Conservation (phyloP, 1,140 invertebrate species). For the Caenorhabditis remanei region DNA sequence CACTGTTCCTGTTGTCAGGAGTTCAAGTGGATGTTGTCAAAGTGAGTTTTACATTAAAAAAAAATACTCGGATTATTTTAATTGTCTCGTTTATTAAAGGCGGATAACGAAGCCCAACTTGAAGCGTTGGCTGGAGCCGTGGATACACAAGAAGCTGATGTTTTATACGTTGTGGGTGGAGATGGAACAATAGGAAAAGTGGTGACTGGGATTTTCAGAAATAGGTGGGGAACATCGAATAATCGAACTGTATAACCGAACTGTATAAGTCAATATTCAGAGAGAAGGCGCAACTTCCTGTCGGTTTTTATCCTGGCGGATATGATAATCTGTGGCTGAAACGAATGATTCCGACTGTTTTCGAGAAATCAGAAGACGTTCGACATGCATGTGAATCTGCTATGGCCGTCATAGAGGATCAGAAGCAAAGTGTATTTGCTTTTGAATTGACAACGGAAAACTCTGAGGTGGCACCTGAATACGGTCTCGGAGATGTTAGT, state of each 20-base stretch:
- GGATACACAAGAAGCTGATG: conserved; percentile 65
- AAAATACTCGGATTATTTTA: neutral
- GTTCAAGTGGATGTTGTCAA: conserved; percentile 67
- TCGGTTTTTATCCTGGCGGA: conserved; percentile 67
- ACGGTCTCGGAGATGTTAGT: conserved; percentile 62
- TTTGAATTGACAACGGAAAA: conserved; percentile 58
- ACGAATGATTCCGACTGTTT: conserved; percentile 62
- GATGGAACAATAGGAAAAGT: conserved; percentile 67
- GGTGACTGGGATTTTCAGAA: conserved; percentile 66
- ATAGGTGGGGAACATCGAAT: neutral
- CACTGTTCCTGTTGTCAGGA: conserved; percentile 67
- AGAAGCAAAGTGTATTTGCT: conserved; percentile 18
- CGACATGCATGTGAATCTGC: conserved; percentile 64
- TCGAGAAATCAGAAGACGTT: conserved; percentile 61
- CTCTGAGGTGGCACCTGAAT: conserved; percentile 24
- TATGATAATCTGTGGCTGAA: conserved; percentile 65
- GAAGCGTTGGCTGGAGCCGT: conserved; percentile 62
- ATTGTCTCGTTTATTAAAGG: conserved; percentile 7
- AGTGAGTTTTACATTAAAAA: conserved; percentile 9
- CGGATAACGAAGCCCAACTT: conserved; percentile 63
- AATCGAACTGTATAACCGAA: no score
- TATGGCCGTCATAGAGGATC: conserved; percentile 67
- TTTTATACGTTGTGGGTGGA: conserved; percentile 67
- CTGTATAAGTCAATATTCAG: neutral
- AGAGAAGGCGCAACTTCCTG: conserved; percentile 59